Percentiles rank a stretch among this genome's conserved stretches.
Evolutionary conservation across 2,888 invertebrate genomes (phyloP).

Genomic region (Dyspetes luteomarginatus): DNA sequence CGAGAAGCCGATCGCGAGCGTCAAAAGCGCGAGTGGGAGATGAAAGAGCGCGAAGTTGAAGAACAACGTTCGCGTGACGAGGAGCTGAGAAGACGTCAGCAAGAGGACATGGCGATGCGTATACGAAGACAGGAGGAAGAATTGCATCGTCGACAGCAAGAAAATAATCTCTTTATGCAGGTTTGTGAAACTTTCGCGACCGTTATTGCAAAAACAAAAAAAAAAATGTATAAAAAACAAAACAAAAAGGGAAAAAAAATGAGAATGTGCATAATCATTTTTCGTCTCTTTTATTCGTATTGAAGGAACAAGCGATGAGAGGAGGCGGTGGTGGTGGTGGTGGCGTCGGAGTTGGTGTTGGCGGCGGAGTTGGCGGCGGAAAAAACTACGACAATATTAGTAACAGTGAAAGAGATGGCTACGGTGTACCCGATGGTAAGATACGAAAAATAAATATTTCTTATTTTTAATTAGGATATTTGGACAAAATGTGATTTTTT

Average conservation of each 20-base stretch:
- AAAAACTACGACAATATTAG: slow-evolving; percentile 81
- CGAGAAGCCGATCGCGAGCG: slow-evolving; percentile 94
- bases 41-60: slow-evolving; percentile 92
- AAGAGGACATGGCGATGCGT: slow-evolving; percentile 90
- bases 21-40: slow-evolving; percentile 93
- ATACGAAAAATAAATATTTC: slow-evolving; percentile 30
- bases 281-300: slow-evolving; percentile 57
- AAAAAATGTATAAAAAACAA: neutral
- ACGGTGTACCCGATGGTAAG: slow-evolving; percentile 80
- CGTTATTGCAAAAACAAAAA: neutral
- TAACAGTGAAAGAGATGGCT: slow-evolving; percentile 80
- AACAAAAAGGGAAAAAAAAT: too few species aligned
- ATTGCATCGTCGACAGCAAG: slow-evolving; percentile 92
- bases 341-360: slow-evolving; percentile 68
- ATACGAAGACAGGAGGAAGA: slow-evolving; percentile 94
- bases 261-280: neutral
- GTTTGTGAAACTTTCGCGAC: slow-evolving; percentile 83
- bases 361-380: slow-evolving; percentile 66
- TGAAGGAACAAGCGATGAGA: slow-evolving; percentile 81
- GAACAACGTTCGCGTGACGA: slow-evolving; percentile 90
- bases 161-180: slow-evolving; percentile 94
- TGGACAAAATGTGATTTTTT: too few species aligned
- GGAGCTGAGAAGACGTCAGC: slow-evolving; percentile 87
- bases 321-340: slow-evolving; percentile 74
- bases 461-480: too few species aligned